These are phyloP conservation scores for Plestiodon gilberti DNA, from an alignment of 2,113 vertebrate genomes.

Conservation along the genomic window DNA sequence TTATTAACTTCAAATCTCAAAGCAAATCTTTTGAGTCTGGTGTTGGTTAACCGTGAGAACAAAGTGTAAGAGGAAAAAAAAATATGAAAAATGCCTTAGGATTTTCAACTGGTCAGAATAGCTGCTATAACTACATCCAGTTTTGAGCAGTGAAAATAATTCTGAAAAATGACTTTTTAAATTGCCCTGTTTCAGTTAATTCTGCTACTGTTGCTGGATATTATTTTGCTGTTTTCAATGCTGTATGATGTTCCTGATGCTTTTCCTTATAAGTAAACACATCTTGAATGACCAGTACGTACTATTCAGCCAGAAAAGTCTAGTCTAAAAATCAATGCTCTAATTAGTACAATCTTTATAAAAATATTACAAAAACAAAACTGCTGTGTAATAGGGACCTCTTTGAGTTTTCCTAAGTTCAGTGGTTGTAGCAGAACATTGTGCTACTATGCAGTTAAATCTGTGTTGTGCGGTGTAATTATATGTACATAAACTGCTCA, in stretches of 20 bases:
- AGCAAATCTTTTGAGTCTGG: background rate
- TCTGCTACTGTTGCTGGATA: background rate
- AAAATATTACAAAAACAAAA: constrained; percentile 53
- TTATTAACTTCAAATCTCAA: fast-evolving
- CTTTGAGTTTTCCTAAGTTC: constrained; percentile 19
- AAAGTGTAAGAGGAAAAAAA: constrained; percentile 3
- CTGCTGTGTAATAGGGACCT: background rate
- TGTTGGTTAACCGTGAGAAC: background rate
- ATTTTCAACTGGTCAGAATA: background rate
- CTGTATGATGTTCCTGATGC: background rate
- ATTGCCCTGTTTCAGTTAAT: background rate
- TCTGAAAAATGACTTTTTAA: background rate
- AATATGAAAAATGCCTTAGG: background rate
- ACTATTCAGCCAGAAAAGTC: constrained; percentile 49
- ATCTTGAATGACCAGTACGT: constrained; percentile 45
- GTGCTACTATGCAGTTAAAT: constrained; percentile 17
- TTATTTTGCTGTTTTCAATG: background rate
- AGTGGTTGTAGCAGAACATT: background rate
- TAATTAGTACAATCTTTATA: constrained; percentile 50
- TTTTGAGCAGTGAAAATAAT: background rate
- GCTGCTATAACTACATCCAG: background rate
- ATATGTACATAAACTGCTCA: background rate
- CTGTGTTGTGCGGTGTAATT: background rate
- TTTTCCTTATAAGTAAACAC: constrained; percentile 47
- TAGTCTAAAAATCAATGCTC: constrained; percentile 60